Conservation (phyloP, 2,888 invertebrate species). For the Eupithecia inturbata region DNA sequence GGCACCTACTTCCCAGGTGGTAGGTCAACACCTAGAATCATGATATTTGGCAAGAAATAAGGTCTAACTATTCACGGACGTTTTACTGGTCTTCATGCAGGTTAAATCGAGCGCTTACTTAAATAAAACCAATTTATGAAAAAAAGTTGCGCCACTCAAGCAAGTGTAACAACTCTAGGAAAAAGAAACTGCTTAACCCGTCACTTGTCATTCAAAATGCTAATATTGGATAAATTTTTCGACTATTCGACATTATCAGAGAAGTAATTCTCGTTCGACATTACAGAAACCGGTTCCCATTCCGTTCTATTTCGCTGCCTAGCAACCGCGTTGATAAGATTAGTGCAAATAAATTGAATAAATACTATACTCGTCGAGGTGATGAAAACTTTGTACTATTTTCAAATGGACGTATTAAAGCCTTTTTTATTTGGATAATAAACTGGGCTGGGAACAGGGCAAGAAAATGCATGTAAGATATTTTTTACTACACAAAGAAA, state of each 20-base stretch:
- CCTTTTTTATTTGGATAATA: too few relatives aligned
- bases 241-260: conserved; percentile 10
- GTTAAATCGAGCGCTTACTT: too few relatives aligned
- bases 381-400: background rate
- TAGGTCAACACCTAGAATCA: too few relatives aligned
- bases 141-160: too few relatives aligned
- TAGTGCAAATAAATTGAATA: background rate
- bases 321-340: conserved; percentile 2
- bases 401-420: background rate
- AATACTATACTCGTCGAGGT: background rate
- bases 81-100: too few relatives aligned
- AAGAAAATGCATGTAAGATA: too few relatives aligned
- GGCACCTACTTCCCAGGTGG: too few relatives aligned
- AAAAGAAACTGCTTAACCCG: background rate
- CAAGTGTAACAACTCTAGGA: background rate
- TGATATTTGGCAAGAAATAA: too few relatives aligned
- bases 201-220: background rate
- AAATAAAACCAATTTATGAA: too few relatives aligned
- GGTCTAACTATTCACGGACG: too few relatives aligned
- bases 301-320: background rate
- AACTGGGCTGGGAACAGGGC: too few relatives aligned
- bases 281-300: conserved; percentile 6
- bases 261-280: background rate
- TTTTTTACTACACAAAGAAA: too few relatives aligned
- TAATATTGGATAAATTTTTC: background rate